phyloP scores from a whole-genome alignment of 2,113 vertebrate species.

The Hyperopisus bebe region DNA sequence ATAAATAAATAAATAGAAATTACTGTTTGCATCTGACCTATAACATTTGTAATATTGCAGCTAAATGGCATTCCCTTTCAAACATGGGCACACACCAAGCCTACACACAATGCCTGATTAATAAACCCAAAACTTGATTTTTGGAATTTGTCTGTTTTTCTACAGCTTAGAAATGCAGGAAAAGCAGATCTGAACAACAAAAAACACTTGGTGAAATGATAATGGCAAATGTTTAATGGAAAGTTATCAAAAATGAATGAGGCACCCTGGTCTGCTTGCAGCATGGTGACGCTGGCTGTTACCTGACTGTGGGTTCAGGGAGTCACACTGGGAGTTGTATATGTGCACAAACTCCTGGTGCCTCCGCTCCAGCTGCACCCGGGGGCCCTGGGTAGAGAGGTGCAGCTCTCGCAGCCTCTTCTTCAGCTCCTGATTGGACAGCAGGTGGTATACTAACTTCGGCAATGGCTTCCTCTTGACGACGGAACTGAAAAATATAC shows the following conservation, averaged over 20 bases:
- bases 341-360: conserved; percentile 81
- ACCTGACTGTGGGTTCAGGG: conserved; percentile 83
- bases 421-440: conserved; percentile 76
- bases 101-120: not conserved
- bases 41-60: not conserved
- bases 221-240: not conserved
- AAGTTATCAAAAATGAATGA: not conserved
- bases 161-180: not conserved
- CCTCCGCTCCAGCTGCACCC: conserved; percentile 75
- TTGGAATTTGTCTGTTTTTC: not conserved
- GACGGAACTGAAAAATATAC: conserved; percentile 52
- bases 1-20: too few relatives aligned
- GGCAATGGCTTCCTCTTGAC: conserved; percentile 65
- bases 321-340: conserved; percentile 87
- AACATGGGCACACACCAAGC: not conserved
- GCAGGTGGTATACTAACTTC: conserved; percentile 85
- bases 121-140: not conserved
- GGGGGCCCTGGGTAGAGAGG: conserved; percentile 68
- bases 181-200: not conserved
- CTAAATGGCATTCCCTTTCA: not conserved
- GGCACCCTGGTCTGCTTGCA: not conserved
- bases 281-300: not conserved
- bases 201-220: not conserved
- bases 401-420: conserved; percentile 73
- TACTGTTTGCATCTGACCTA: not conserved